Base-by-base conservation (phyloP, 2,113 vertebrate genomes). In the Gopherus evgoodei region DNA sequence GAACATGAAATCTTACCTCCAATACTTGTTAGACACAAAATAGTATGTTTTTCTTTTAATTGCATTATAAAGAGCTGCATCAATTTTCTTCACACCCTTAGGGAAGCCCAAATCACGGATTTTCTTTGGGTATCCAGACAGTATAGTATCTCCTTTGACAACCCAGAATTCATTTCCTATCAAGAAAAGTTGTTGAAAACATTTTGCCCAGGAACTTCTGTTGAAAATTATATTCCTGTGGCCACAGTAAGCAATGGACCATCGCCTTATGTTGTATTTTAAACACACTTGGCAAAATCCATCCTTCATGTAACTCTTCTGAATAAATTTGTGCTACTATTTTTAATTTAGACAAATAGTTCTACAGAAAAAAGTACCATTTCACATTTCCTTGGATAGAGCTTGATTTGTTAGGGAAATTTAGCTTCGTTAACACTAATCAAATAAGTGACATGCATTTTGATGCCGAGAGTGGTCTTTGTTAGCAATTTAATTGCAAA, bases 91-190 rank as follows among this genome's bases (percentile, higher is more conserved):
- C 11, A 99, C 3, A 0, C 86, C 97, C 86, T 98, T 96, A 6
- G 98, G 98, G 81, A 99, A 98, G 3, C 98, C 98, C 3, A 99
- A 96, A 24, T 88, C 98, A 56, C 98, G 97, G 57, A 99, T 97
- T 93, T 98, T 98, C 97, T 98, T 97, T 0, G 99, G 98, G 44
- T 99, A 99, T 75, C 98, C 98, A 8, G 97, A 93, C 93, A 98
- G 97, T 5, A 98, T 72, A 16, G 88, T 90, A 6, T 97, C 98
- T 83, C 98, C 98, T 93, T 94, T 98, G 82, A 99, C 87, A 69
- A 98, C 96, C 98, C 98, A 99, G 98, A 99, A 99, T 93, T 96
- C 95, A 87, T 97, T 98, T 75, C 98, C 99, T 99, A 65, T 86
- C 21, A 94, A 93, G 19, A 95, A 85, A 97, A 93, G 62, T 83